phyloP scores from a whole-genome alignment of 2,113 vertebrate genomes.

The Dicentrarchus labrax region DNA sequence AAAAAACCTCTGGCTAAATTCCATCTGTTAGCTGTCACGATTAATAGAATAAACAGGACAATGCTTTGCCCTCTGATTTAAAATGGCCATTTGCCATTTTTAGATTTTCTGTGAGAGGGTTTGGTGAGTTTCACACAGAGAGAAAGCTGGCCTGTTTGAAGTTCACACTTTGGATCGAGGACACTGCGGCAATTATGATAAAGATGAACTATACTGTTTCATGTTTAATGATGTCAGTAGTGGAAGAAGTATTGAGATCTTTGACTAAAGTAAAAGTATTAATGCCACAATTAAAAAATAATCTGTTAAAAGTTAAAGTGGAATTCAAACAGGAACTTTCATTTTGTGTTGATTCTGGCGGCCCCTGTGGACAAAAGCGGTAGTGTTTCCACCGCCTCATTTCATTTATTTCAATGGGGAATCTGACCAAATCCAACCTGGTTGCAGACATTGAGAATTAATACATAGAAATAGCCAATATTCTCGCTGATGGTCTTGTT shows the following conservation, averaged over 20 bases:
- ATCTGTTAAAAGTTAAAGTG: neutral
- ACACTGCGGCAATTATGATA: neutral
- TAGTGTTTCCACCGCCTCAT: no score
- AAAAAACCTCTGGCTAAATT: constrained; percentile 16
- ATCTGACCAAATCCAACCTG: no score
- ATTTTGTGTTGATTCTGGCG: no score
- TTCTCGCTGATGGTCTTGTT: no score
- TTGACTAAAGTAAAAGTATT: neutral
- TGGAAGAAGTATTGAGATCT: neutral
- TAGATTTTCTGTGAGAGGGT: constrained; percentile 29
- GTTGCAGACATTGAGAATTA: no score
- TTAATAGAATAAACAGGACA: constrained; percentile 61
- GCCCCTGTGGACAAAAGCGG: no score
- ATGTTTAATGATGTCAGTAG: constrained; percentile 6
- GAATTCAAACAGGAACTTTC: no score
- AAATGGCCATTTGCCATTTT: constrained; percentile 42
- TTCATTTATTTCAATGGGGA: no score
- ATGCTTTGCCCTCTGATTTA: constrained; percentile 47
- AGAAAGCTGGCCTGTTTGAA: constrained; percentile 13
- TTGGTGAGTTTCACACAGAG: constrained; percentile 16
- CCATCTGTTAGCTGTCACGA: constrained; percentile 50
- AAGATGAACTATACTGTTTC: neutral
- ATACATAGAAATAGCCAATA: no score
- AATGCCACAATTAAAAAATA: neutral
- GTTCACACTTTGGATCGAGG: constrained; percentile 36